Evolutionary conservation across 2,888 invertebrate genomes (phyloP).

Genomic region (Spatulosminthurus flaviceps): DNA sequence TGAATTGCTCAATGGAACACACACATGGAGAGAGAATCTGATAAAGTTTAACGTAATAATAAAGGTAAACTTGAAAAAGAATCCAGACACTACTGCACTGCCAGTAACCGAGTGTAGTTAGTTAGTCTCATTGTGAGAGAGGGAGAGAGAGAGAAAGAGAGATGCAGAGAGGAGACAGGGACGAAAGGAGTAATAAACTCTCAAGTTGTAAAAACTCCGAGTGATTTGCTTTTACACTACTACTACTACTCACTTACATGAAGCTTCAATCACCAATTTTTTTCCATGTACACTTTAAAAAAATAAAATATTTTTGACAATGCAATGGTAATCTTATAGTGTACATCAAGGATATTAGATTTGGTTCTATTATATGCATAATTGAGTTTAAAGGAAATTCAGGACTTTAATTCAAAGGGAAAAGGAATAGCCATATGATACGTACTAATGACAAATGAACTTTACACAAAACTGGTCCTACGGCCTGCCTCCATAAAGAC

Average conservation of each 20-base stretch:
- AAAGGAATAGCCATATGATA: background rate
- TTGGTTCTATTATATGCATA: too few relatives aligned
- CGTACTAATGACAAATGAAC: conserved; percentile 7
- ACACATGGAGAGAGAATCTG: background rate
- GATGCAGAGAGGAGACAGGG: conserved; percentile 1
- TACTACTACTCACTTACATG: background rate
- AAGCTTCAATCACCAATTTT: background rate
- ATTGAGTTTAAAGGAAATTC: background rate
- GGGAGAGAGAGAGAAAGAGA: background rate
- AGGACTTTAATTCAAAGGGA: background rate
- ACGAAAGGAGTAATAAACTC: conserved; percentile 18
- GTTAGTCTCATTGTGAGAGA: conserved; percentile 5
- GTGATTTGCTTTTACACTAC: background rate
- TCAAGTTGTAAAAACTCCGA: conserved; percentile 8
- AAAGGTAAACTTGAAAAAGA: background rate
- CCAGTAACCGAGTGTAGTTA: background rate
- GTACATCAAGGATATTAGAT: too few relatives aligned
- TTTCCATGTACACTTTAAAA: too few relatives aligned
- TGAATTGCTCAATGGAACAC: too few relatives aligned
- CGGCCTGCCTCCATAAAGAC: background rate
- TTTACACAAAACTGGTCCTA: conserved; percentile 12
- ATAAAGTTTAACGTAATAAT: background rate
- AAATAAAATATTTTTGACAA: too few relatives aligned
- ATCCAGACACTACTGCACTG: conserved; percentile 1
- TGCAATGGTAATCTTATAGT: too few relatives aligned